Conservation (phyloP, 2,888 invertebrate species). For the Apodemia hepburni region DNA sequence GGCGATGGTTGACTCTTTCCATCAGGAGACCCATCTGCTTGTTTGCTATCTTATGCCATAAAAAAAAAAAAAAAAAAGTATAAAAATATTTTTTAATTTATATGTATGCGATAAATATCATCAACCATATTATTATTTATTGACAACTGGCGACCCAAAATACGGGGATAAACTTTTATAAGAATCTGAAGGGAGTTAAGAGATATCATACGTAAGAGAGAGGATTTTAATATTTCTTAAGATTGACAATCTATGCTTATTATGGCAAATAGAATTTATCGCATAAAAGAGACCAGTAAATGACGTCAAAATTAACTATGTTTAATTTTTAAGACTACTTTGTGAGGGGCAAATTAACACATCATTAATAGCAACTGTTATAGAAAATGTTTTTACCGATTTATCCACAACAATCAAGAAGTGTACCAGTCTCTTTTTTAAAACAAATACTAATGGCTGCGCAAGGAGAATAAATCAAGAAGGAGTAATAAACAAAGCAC, state of each 20-base stretch:
- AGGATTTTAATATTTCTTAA: background rate
- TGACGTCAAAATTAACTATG: background rate
- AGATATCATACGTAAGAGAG: background rate
- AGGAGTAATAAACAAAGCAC: conserved; percentile 51
- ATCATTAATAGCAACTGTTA: no score
- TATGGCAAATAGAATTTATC: background rate
- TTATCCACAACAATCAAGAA: background rate
- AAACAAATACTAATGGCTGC: conserved; percentile 55
- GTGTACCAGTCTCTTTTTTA: background rate
- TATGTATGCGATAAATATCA: background rate
- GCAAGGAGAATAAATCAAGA: conserved; percentile 40
- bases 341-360: no score
- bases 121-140: background rate
- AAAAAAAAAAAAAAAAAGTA: no score
- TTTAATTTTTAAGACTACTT: background rate
- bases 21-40: no score
- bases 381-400: no score
- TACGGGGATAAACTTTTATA: no score
- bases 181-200: background rate
- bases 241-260: background rate
- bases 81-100: background rate
- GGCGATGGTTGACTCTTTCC: no score
- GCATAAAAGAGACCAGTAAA: background rate
- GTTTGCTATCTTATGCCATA: no score
- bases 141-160: no score